Percentiles rank a stretch among this genome's conserved stretches.
phyloP scores from a whole-genome alignment of 37 sponge, comb jelly and placozoan genomes.

The Aplysina aerophoba region DNA sequence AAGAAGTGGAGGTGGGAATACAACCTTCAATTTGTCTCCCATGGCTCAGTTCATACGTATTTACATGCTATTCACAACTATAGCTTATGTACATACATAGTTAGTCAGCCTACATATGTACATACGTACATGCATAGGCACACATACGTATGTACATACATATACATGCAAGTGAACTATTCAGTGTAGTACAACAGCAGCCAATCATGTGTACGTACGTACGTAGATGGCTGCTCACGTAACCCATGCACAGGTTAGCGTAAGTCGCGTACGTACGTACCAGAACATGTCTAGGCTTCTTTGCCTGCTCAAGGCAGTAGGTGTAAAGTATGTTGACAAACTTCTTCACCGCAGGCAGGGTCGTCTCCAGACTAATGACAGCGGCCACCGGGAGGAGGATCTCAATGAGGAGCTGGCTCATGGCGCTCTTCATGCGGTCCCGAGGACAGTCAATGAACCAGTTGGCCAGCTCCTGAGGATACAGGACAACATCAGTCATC shows the following conservation, averaged over 20 bases:
- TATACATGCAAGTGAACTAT: too few species aligned
- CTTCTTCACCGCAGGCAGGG: conserved; percentile 88
- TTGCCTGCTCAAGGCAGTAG: conserved; percentile 79
- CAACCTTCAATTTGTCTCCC: too few species aligned
- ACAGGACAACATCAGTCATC: not conserved
- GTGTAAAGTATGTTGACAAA: conserved; percentile 87
- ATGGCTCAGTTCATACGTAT: too few species aligned
- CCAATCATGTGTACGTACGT: too few species aligned
- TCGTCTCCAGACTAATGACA: conserved; percentile 85
- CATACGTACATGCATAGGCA: conserved; percentile 4
- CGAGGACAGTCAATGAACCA: conserved; percentile 70
- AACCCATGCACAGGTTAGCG: conserved; percentile 5
- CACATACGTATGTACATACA: too few species aligned
- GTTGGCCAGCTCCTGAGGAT: conserved; percentile 76
- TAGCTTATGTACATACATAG: too few species aligned
- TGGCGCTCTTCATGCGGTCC: conserved; percentile 75
- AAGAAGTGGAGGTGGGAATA: too few species aligned
- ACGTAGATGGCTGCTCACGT: too few species aligned
- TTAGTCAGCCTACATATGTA: not conserved
- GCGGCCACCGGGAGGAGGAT: conserved; percentile 89
- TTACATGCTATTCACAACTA: too few species aligned
- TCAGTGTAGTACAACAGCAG: too few species aligned
- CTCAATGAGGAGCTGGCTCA: conserved; percentile 86
- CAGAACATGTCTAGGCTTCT: conserved; percentile 55
- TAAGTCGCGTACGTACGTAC: too few species aligned